Percentiles rank a stretch among this genome's conserved stretches.
These are phyloP conservation scores for Caenorhabditis uteleia DNA, from an alignment of 2,888 invertebrate species.

Conservation along the genomic window DNA sequence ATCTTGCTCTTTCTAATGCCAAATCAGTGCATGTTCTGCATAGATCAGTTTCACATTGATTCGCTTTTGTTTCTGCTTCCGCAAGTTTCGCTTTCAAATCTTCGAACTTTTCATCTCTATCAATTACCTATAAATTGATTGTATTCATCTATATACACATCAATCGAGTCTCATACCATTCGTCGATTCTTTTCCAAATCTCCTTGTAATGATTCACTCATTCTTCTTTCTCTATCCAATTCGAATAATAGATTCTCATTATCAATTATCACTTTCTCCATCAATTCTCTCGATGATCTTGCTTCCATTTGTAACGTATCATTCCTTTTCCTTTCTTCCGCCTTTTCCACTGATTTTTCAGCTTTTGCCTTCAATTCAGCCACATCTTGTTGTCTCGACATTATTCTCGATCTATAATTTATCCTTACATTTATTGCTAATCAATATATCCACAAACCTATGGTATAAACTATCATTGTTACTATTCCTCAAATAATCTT, in stretches of 20 bases:
- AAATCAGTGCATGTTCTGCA: slow-evolving; percentile 29
- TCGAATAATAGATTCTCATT: slow-evolving; percentile 26
- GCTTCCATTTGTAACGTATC: neutral
- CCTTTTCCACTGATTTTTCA: slow-evolving; percentile 7
- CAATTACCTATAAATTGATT: slow-evolving; percentile 5
- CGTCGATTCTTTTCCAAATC: slow-evolving; percentile 27
- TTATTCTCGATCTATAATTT: slow-evolving; percentile 2
- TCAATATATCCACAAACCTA: neutral
- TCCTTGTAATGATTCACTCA: slow-evolving; percentile 17
- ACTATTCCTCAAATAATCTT: too few species aligned
- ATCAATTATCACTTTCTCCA: slow-evolving; percentile 20
- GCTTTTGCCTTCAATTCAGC: slow-evolving; percentile 12
- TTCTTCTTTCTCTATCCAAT: slow-evolving; percentile 23
- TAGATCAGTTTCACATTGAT: slow-evolving; percentile 27
- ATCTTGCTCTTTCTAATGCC: slow-evolving; percentile 30
- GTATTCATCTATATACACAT: neutral
- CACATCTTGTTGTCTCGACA: slow-evolving; percentile 13
- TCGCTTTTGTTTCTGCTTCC: slow-evolving; percentile 24
- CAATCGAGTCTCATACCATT: slow-evolving; percentile 1
- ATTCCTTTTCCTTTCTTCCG: slow-evolving; percentile 6
- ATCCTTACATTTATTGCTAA: too few species aligned
- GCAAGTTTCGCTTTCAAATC: slow-evolving; percentile 19
- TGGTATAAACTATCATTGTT: too few species aligned
- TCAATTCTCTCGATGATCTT: slow-evolving; percentile 3
- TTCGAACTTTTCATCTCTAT: slow-evolving; percentile 25